These are phyloP conservation scores for Papilio demoleus DNA, from an alignment of 2,888 invertebrate genomes.

Conservation along the genomic window DNA sequence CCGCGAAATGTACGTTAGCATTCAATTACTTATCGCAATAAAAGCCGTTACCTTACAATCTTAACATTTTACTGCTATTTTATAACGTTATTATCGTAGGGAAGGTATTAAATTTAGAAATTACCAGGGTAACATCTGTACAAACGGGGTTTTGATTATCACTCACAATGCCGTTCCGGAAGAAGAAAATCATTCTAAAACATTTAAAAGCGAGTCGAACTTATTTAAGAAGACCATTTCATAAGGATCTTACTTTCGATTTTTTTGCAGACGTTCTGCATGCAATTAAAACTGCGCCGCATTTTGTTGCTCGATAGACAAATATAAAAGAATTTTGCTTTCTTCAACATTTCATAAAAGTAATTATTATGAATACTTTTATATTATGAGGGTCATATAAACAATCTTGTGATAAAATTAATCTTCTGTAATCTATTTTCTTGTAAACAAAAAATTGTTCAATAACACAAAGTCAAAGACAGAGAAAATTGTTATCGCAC, in stretches of 20 bases:
- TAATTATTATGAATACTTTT: neutral
- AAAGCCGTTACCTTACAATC: slow-evolving; percentile 55
- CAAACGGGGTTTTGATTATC: slow-evolving; percentile 80
- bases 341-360: neutral
- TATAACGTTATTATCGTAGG: slow-evolving; percentile 58
- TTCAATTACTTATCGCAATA: slow-evolving; percentile 48
- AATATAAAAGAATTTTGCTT: slow-evolving; percentile 11
- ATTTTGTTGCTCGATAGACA: slow-evolving; percentile 18
- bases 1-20: slow-evolving; percentile 28
- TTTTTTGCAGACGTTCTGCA: slow-evolving; percentile 46
- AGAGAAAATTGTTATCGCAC: neutral
- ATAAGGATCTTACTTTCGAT: slow-evolving; percentile 61
- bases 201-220: slow-evolving; percentile 55
- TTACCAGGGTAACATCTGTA: slow-evolving; percentile 77
- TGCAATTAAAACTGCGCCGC: slow-evolving; percentile 36
- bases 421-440: neutral
- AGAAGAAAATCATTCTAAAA: slow-evolving; percentile 76
- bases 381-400: neutral
- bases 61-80: slow-evolving; percentile 62
- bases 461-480: neutral
- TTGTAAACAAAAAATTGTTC: no score
- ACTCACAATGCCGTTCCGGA: slow-evolving; percentile 76
- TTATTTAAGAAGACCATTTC: slow-evolving; percentile 58
- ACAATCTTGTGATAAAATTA: neutral
- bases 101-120: slow-evolving; percentile 69